Base-by-base conservation (phyloP, 2,888 invertebrate species). In the Aphidius colemani region DNA sequence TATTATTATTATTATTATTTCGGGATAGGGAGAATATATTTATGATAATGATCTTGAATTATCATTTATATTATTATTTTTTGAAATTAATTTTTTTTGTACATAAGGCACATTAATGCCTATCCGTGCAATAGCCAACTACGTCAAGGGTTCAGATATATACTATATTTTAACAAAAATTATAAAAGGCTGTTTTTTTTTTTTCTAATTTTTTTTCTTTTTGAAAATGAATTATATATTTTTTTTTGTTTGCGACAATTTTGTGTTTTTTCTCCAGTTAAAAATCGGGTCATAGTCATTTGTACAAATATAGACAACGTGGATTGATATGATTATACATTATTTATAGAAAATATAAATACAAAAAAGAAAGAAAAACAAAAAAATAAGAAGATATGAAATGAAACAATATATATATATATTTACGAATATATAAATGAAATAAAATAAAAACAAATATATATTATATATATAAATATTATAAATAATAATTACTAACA, bases 221-320 rank as follows among this genome's bases (percentile, higher is more conserved):
- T 11, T 41, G 30, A 57, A 56, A 65, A 53, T 56, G 61, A 30
- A 43, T 30, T 30, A 30, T 30, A 30, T 30, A 30, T 30, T 5
- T 30, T 30, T 18, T 30, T 30, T 30, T 30, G 30, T 30, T 30
- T 30, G 30, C 9, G 40, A 13, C 51, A 13, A 40, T 8, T 13
- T 40, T 30, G 43, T 18, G 18, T 50, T 57, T 48, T 53, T 49
- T 46, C 46, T 10, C 46, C 9, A 57, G 50, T 50, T 50, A 50
- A 44, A 39, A 44, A 39, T 30, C 30, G 30, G 4, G 45, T 55
- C n/a, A 39, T 69, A 76, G 74, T 73, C 73, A 77, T 73, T 72
- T 78, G 77, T 78, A 79, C 75, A 78, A 78, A 78, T 74, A 71
- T 71, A 74, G 71, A 72, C 73, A 70, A 72, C 67, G 63, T 69